Conservation (phyloP, 2,113 vertebrate species). For the Cervus canadensis region DNA sequence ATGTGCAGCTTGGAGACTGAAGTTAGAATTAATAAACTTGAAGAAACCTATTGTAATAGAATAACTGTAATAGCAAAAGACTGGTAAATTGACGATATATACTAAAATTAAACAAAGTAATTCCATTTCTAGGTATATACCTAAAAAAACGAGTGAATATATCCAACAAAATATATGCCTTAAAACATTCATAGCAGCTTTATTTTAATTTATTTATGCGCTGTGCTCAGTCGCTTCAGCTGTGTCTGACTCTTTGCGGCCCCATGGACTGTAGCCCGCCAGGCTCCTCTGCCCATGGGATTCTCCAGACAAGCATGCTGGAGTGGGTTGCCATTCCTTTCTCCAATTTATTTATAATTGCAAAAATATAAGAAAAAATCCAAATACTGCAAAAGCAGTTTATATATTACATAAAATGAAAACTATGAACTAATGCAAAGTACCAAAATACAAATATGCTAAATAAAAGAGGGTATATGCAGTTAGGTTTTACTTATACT, state of each 20-base stretch:
- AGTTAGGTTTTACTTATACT: not conserved
- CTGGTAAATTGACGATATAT: not conserved
- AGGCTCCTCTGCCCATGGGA: not conserved
- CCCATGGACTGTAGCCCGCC: not conserved
- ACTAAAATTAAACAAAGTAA: not conserved
- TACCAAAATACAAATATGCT: not conserved
- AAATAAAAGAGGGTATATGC: not conserved
- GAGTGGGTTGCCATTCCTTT: not conserved
- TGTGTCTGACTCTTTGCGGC: not conserved
- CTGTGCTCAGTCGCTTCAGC: fast-evolving
- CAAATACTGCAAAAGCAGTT: not conserved
- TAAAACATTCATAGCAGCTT: not conserved
- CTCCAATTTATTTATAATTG: not conserved
- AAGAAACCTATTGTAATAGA: not conserved
- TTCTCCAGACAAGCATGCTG: not conserved
- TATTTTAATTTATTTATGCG: not conserved
- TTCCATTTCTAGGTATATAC: not conserved
- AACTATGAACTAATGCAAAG: not conserved
- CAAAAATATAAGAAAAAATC: not conserved
- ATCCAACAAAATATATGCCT: not conserved
- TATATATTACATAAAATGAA: not conserved
- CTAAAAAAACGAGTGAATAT: not conserved
- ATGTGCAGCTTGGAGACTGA: not conserved
- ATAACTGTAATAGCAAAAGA: not conserved
- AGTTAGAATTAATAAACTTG: not conserved